phyloP scores from a whole-genome alignment of 2,888 invertebrate species.

The Hoplodrina ambigua region DNA sequence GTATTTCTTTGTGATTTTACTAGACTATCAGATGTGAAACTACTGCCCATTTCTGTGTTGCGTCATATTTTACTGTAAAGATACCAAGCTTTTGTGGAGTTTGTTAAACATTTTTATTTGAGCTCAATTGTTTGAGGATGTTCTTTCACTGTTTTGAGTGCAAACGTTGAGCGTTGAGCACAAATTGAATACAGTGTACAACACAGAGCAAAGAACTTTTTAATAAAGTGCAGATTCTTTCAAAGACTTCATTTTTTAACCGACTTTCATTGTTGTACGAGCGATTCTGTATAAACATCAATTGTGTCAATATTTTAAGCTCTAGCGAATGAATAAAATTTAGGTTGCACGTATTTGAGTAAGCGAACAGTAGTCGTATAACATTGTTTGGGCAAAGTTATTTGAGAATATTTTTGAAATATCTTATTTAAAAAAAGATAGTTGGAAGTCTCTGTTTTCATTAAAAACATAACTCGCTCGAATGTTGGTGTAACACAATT shows the following conservation, averaged over 20 bases:
- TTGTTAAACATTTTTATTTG: slow-evolving; percentile 56
- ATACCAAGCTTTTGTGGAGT: slow-evolving; percentile 40
- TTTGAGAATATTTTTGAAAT: too few relatives aligned
- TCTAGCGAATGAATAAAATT: too few relatives aligned
- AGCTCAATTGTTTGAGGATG: slow-evolving; percentile 52
- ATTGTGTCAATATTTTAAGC: too few relatives aligned
- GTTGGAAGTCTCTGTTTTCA: too few relatives aligned
- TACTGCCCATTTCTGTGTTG: slow-evolving; percentile 3
- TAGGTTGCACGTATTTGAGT: too few relatives aligned
- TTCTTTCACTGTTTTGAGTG: slow-evolving; percentile 47
- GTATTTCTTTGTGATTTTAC: too few relatives aligned
- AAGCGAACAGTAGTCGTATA: too few relatives aligned
- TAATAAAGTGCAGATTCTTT: slow-evolving; percentile 45
- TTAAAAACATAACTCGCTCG: too few relatives aligned
- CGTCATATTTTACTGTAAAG: slow-evolving; percentile 22
- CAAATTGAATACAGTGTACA: slow-evolving; percentile 38
- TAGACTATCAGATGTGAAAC: not conserved
- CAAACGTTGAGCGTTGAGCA: slow-evolving; percentile 23
- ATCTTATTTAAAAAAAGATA: too few relatives aligned
- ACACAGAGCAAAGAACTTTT: slow-evolving; percentile 32
- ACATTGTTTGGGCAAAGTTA: too few relatives aligned
- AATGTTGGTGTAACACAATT: too few relatives aligned
- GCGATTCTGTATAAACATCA: too few relatives aligned
- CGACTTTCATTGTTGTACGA: not conserved
- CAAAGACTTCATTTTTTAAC: slow-evolving; percentile 24